phyloP scores from a whole-genome alignment of 2,888 invertebrate genomes.

The Drosophila rellima region DNA sequence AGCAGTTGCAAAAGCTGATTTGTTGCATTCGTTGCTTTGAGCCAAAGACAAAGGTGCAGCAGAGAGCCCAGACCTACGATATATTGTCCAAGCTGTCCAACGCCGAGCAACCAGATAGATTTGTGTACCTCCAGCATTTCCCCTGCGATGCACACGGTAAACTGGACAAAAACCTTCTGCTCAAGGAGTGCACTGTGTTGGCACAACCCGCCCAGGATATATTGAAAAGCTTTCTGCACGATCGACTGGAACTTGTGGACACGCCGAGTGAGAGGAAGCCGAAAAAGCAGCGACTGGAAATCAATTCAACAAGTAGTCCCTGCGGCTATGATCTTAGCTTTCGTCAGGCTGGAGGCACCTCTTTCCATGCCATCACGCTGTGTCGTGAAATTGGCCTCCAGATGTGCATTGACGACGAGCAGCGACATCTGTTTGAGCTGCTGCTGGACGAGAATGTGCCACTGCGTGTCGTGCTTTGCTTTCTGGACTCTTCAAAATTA shows the following conservation, averaged over 20 bases:
- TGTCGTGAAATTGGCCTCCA: slow-evolving; percentile 72
- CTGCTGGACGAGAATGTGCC: slow-evolving; percentile 68
- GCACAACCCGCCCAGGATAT: slow-evolving; percentile 83
- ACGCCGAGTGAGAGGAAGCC: neutral
- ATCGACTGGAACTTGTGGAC: slow-evolving; percentile 65
- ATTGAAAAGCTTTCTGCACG: slow-evolving; percentile 87
- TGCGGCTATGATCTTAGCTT: slow-evolving; percentile 53
- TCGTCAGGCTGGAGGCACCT: slow-evolving; percentile 80
- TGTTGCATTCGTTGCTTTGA: slow-evolving; percentile 60
- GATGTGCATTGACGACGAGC: slow-evolving; percentile 65
- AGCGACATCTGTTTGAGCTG: slow-evolving; percentile 73
- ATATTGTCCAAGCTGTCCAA: slow-evolving; percentile 59
- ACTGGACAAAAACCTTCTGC: slow-evolving; percentile 82
- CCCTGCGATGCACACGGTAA: slow-evolving; percentile 91
- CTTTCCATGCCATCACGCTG: slow-evolving; percentile 81
- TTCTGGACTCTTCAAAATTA: slow-evolving; percentile 60
- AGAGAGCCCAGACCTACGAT: slow-evolving; percentile 59
- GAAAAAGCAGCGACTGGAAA: slow-evolving; percentile 49
- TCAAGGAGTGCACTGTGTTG: slow-evolving; percentile 57
- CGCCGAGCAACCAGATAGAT: slow-evolving; percentile 89
- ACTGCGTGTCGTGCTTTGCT: slow-evolving; percentile 58
- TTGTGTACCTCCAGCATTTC: slow-evolving; percentile 87
- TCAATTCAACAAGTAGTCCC: neutral
- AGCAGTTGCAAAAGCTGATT: slow-evolving; percentile 61
- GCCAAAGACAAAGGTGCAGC: slow-evolving; percentile 59